These are phyloP conservation scores for Hemicrepidius hirtus DNA, from an alignment of 2,888 invertebrate species.

Conservation along the genomic window DNA sequence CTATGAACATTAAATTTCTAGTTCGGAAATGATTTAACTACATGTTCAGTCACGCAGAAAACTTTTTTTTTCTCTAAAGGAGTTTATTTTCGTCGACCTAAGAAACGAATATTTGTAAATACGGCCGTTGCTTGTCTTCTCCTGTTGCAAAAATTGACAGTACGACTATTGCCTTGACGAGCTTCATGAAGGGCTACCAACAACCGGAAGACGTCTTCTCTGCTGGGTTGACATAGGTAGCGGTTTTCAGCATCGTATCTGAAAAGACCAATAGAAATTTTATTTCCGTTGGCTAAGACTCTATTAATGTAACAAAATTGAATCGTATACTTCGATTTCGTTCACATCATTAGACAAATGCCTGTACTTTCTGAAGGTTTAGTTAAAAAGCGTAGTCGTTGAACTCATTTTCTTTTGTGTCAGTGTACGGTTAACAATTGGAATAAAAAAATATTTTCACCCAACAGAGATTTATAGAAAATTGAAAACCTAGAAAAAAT, in stretches of 20 bases:
- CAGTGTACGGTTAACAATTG: too few species aligned
- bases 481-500: too few species aligned
- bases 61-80: slow-evolving; percentile 20
- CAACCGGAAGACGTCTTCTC: slow-evolving; percentile 77
- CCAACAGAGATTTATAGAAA: too few species aligned
- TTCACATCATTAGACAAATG: too few species aligned
- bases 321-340: too few species aligned
- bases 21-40: slow-evolving; percentile 35
- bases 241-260: slow-evolving; percentile 76
- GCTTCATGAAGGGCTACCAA: slow-evolving; percentile 78
- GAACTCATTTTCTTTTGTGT: too few species aligned
- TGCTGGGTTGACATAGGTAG: slow-evolving; percentile 78
- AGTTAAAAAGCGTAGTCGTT: too few species aligned
- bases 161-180: slow-evolving; percentile 74
- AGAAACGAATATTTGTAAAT: slow-evolving; percentile 78
- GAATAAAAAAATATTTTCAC: too few species aligned
- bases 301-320: too few species aligned
- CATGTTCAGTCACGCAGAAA: slow-evolving; percentile 44
- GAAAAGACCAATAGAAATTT: slow-evolving; percentile 47
- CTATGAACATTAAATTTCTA: slow-evolving; percentile 34
- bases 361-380: too few species aligned
- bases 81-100: slow-evolving; percentile 72
- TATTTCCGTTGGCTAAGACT: too few species aligned
- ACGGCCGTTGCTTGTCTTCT: slow-evolving; percentile 77
- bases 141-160: slow-evolving; percentile 79